Evolutionary conservation across 2,113 vertebrate species (phyloP), one percentile per base, ranked within the genome.

Genomic region (Aix galericulata): DNA sequence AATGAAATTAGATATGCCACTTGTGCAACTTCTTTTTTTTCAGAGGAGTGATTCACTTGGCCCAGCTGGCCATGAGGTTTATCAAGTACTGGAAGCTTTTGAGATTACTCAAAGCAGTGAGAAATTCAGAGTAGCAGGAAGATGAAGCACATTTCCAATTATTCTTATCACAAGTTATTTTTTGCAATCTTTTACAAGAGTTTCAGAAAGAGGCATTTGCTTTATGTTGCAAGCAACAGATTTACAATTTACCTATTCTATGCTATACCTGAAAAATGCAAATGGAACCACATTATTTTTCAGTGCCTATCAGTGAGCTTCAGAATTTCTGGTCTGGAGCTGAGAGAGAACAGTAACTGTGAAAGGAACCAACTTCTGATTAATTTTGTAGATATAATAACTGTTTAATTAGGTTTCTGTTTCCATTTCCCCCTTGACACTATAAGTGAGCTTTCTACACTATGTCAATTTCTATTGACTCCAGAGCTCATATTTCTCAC

Each of bases 41-140:
- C 1, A 5, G 29, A 64, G 82, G 81, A 4, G 3, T 97, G 96
- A 97, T 75, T 97, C 95, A 94, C 84, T 84, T 91, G 71, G 48
- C 15, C 71, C 69, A 1, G 1, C 17, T 95, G 82, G 22, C 59
- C 94, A 84, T 21, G 58, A 50, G 77, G 31, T 82, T 80, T 42
- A 46, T 18, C 86, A 8, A 7, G 8, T 13, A 18, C 56, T 34
- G 69, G 63, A 82, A 79, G 27, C 25, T 76, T 75, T 59, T 55
- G 27, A 71, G 66, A 76, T 96, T 87, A 93, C 71, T 96, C 81
- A 85, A 63, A 82, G 83, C 59, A 32, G 46, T 40, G 71, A 86
- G 91, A 92, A 93, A 75, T 66, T 20, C 74, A 66, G 67, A 93
- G 59, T 67, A 80, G 67, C 59, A 69, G 59, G 22, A 81, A 75